Base-by-base conservation (phyloP, 2,888 invertebrate genomes). In the Mythimna lalbum region DNA sequence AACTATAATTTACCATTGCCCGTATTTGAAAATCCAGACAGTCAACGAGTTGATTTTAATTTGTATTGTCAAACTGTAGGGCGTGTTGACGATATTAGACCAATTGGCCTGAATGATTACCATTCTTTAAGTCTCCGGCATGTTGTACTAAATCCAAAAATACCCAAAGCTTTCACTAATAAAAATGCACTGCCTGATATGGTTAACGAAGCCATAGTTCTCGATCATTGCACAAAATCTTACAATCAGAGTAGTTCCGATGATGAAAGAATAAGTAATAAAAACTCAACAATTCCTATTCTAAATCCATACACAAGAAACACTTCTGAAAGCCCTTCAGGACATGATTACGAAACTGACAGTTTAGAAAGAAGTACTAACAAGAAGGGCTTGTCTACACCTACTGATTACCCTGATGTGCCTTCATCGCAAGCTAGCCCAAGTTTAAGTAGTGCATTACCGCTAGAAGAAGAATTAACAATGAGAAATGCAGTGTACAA, bases 381-480 rank as follows among this genome's bases (percentile, higher is more conserved):
- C 64, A 95, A 94, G 87, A 96, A 96, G 79, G 96, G 96, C 39
- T 92, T 94, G 75, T 94, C 95, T 36, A 97, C 97, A 7, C 97
- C 97, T 0, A 96, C 96, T 4, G 97, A 97, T 69, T 97, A 96
- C 86, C 96, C 96, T 0, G 97, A 97, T 82, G 91, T 97, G 7
- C 96, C 97, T 0, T 97, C 97, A 23, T 97, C 97, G 9, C 98
- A 98, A 85, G 97, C 98, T 0, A 98, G 98, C 86, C 98, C 98
- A 4, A 97, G 97, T 78, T 90, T 98, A 70, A 98, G 98, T 80
- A 96, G 97, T 3, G 98, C 98, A 1, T 90, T 98, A 67, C 98
- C 98, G 0, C 94, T 98, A 89, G 98, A 98, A 88, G 98, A 98
- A 94, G 98, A 98, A 90, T 93, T 98, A 80, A 98, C 98, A 33